Conservation (phyloP, 2,113 vertebrate species). For the Apeltes quadracus region DNA sequence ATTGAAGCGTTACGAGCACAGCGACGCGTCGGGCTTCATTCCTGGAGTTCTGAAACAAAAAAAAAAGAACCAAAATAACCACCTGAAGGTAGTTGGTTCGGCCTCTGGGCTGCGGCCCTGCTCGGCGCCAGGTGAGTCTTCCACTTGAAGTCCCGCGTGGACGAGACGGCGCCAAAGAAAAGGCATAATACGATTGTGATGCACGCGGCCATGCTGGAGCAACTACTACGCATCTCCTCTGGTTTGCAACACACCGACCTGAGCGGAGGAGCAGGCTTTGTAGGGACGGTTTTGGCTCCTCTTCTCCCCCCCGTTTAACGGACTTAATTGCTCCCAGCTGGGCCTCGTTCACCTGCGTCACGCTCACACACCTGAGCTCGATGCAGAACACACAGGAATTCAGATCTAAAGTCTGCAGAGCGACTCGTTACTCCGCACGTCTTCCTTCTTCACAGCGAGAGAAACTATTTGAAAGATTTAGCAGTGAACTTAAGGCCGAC, state of each 20-base stretch:
- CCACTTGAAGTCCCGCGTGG: not conserved
- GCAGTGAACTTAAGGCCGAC: not conserved
- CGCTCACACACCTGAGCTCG: not conserved
- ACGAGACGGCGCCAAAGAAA: not conserved
- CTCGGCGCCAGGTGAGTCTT: not conserved
- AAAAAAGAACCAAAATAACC: too few relatives aligned
- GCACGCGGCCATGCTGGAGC: not conserved
- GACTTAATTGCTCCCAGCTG: conserved; percentile 28
- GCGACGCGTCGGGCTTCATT: not conserved
- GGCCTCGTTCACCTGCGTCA: conserved; percentile 36
- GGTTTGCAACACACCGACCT: not conserved
- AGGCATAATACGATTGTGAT: not conserved
- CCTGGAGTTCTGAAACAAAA: too few relatives aligned
- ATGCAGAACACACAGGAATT: not conserved
- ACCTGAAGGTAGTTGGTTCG: conserved; percentile 33
- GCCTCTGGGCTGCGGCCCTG: not conserved
- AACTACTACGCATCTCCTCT: not conserved
- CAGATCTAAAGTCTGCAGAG: too few relatives aligned
- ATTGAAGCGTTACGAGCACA: not conserved
- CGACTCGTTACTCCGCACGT: too few relatives aligned
- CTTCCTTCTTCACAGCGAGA: not conserved
- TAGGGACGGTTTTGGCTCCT: conserved; percentile 28
- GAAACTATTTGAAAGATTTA: not conserved
- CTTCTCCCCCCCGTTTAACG: conserved; percentile 26
- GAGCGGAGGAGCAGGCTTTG: conserved; percentile 22